Evolutionary conservation across 2,113 vertebrate genomes (phyloP).

Genomic region (Notarius lentiginosus): DNA sequence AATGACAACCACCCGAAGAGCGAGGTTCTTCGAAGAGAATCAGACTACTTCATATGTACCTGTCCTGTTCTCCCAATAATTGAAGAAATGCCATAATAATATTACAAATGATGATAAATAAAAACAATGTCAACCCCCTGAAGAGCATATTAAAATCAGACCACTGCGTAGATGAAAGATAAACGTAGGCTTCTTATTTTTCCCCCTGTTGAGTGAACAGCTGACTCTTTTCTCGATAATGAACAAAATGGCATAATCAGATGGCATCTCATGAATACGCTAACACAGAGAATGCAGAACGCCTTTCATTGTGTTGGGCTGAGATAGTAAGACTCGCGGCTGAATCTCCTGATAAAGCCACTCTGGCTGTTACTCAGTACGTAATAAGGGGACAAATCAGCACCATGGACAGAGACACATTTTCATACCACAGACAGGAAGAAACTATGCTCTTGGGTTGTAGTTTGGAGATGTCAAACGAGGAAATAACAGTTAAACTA

Average conservation of each 20-base stretch:
- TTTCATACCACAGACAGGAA: conserved; percentile 7
- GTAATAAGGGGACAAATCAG: conserved; percentile 47
- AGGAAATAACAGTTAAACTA: neutral
- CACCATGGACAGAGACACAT: conserved; percentile 43
- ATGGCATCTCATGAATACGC: conserved; percentile 45
- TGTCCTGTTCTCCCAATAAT: neutral
- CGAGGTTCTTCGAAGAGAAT: neutral
- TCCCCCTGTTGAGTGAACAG: neutral
- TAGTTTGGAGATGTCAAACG: neutral
- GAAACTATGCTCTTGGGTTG: neutral
- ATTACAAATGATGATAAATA: neutral
- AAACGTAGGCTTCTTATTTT: conserved; percentile 11
- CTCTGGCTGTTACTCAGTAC: conserved; percentile 7
- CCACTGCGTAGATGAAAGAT: neutral
- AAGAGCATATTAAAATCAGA: neutral
- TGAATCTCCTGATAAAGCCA: conserved; percentile 45
- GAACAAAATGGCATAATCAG: conserved; percentile 39
- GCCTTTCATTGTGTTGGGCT: conserved; percentile 37
- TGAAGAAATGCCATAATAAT: neutral
- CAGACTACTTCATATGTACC: neutral
- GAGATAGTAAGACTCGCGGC: conserved; percentile 25
- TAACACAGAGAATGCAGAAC: conserved; percentile 22
- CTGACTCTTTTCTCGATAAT: conserved; percentile 31
- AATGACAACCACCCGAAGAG: neutral
- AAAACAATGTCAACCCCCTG: neutral